Evolutionary conservation across 1,140 invertebrate species (phyloP).

Genomic region (Monochamus saltuarius): DNA sequence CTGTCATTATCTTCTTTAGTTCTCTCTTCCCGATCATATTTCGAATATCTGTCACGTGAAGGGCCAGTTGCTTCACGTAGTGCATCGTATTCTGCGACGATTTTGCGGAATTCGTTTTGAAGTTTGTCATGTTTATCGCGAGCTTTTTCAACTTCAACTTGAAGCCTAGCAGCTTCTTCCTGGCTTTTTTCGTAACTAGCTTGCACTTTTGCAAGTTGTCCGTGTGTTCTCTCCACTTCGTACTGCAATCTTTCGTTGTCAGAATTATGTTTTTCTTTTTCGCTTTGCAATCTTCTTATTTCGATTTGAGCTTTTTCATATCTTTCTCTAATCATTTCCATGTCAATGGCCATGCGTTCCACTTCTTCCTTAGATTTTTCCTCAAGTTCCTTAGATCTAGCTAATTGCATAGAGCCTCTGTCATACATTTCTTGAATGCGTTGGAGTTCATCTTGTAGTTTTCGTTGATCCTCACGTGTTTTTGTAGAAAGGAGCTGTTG

Average conservation of each 20-base stretch:
- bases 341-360: slow-evolving; percentile 73
- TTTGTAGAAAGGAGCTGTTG: slow-evolving; percentile 75
- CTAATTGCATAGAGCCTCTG: slow-evolving; percentile 76
- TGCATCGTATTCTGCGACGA: slow-evolving; percentile 75
- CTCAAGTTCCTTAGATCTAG: slow-evolving; percentile 82
- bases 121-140: slow-evolving; percentile 87
- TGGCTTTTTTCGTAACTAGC: slow-evolving; percentile 81
- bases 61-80: slow-evolving; percentile 58
- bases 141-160: slow-evolving; percentile 86
- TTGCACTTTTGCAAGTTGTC: slow-evolving; percentile 79
- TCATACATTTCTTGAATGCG: slow-evolving; percentile 86
- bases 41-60: slow-evolving; percentile 74
- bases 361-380: slow-evolving; percentile 88
- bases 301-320: slow-evolving; percentile 88
- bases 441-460: slow-evolving; percentile 80
- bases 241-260: slow-evolving; percentile 84
- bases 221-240: slow-evolving; percentile 80
- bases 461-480: slow-evolving; percentile 80
- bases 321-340: slow-evolving; percentile 84
- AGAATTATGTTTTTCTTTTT: slow-evolving; percentile 81
- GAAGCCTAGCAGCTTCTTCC: slow-evolving; percentile 82
- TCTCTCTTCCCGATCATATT: slow-evolving; percentile 73
- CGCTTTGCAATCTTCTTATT: slow-evolving; percentile 74
- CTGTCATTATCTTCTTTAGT: slow-evolving; percentile 78
- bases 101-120: slow-evolving; percentile 77